Base-by-base conservation (phyloP, 2,113 vertebrate genomes). In the Pomatorhinus ruficollis region DNA sequence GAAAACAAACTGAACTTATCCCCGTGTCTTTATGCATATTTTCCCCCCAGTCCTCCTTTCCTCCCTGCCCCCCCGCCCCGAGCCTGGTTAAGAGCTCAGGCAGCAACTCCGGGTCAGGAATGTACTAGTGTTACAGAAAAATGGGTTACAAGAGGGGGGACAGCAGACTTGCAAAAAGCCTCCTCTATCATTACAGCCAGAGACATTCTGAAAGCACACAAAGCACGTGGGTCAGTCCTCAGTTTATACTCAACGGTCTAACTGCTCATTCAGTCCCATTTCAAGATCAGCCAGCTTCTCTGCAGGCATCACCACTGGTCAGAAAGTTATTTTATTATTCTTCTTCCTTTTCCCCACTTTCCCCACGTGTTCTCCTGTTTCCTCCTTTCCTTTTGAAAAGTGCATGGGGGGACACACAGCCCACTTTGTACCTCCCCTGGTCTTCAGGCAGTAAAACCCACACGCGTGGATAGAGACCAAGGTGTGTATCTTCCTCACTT, bases 1-100 rank as follows among this genome's bases (percentile, higher is more conserved):
- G 77, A 89, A 90, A 87, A 87, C 47, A 64, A 90, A 95, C 63
- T 63, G 22, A 95, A 94, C n/a, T 83, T 72, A 49, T 31, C 63
- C 71, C 79, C 0, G 0, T 88, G 57, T 80, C 60, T 93, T 61
- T 47, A 91, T 77, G 86, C 74, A 91, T 65, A 93, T 83, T 93
- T 65, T 3, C 28, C 13, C 6, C n/a, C 0, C 2, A 31, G 4
- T 21, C 7, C 37, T 68, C 77, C 33, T 15, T 49, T 42, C 16
- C 6, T 22, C 28, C 16, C 21, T 6, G 23, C 22, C 10, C 33
- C 6, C 1, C 16, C 6, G 5, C 5, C 3, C 10, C 23, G 15
- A 21, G 63, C 12, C 59, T 74, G 35, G 52, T 69, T 88, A 63
- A 88, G 45, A 28, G 57, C 77, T 0, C 6, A 88, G 47, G 75